Conservation (phyloP, 2,113 vertebrate species). For the Papio anubis region DNA sequence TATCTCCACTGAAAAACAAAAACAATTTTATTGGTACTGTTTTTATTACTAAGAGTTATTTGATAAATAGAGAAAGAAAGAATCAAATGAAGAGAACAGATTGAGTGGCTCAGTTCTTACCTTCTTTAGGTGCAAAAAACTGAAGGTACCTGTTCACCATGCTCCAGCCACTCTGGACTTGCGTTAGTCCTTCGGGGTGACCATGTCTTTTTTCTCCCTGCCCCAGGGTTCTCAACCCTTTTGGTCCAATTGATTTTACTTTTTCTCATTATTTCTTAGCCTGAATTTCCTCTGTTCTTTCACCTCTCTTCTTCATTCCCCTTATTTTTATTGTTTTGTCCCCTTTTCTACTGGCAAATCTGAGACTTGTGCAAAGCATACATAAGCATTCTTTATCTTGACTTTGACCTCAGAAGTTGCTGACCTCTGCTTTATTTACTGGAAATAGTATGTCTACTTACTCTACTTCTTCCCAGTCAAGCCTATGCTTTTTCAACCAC, state of each 20-base stretch:
- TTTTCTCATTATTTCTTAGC: background rate
- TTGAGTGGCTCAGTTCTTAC: background rate
- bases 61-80: background rate
- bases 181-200: background rate
- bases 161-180: rapidly evolving
- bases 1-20: background rate
- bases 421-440: slow-evolving; percentile 11
- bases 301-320: background rate
- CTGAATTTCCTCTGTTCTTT: background rate
- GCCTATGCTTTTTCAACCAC: background rate
- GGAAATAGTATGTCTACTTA: background rate
- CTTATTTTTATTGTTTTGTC: background rate
- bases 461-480: background rate
- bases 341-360: background rate
- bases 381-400: background rate
- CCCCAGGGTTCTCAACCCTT: background rate
- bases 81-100: background rate
- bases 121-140: background rate
- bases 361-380: background rate
- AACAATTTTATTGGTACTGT: background rate
- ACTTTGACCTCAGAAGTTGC: background rate
- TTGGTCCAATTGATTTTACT: background rate
- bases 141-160: background rate
- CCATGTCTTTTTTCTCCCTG: no score
- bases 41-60: background rate